Evolutionary conservation across 2,888 invertebrate genomes (phyloP).

Genomic region (Sialis lutaria): DNA sequence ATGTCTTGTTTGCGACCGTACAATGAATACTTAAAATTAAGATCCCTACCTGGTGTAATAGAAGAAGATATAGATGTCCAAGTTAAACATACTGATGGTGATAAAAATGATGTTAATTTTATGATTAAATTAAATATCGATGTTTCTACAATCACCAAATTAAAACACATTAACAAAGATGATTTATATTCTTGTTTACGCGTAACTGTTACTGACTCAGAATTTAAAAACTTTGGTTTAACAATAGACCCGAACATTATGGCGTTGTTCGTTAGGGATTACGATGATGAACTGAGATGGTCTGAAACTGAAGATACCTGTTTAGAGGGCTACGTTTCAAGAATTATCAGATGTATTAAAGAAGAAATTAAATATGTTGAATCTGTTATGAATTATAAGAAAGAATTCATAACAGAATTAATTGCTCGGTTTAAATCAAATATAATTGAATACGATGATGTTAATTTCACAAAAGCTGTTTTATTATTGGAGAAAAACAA

Average conservation of each 20-base stretch:
- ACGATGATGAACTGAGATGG: conserved; percentile 29
- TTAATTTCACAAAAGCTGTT: conserved; percentile 27
- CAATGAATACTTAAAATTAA: conserved; percentile 44
- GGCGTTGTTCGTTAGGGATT: conserved; percentile 26
- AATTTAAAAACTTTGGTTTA: conserved; percentile 23
- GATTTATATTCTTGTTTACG: conserved; percentile 12
- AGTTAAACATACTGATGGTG: conserved; percentile 42
- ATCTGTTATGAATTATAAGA: conserved; percentile 25
- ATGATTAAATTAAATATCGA: conserved; percentile 45
- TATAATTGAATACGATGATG: conserved; percentile 31
- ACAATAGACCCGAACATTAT: conserved; percentile 31
- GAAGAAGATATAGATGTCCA: conserved; percentile 48
- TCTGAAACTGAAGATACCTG: conserved; percentile 19
- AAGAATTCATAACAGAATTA: conserved; percentile 27
- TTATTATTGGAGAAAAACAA: conserved; percentile 43
- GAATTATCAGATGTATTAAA: conserved; percentile 32
- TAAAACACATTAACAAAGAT: conserved; percentile 9
- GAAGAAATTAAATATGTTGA: conserved; percentile 32
- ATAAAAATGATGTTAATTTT: conserved; percentile 37
- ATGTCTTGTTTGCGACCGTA: conserved; percentile 32
- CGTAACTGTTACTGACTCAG: conserved; percentile 12
- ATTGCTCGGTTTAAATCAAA: conserved; percentile 23
- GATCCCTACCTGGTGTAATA: conserved; percentile 31
- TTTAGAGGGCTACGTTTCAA: conserved; percentile 37
- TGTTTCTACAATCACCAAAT: conserved; percentile 38